Evolutionary conservation across 2,113 vertebrate species (phyloP).

Genomic region (Grallaria varia): DNA sequence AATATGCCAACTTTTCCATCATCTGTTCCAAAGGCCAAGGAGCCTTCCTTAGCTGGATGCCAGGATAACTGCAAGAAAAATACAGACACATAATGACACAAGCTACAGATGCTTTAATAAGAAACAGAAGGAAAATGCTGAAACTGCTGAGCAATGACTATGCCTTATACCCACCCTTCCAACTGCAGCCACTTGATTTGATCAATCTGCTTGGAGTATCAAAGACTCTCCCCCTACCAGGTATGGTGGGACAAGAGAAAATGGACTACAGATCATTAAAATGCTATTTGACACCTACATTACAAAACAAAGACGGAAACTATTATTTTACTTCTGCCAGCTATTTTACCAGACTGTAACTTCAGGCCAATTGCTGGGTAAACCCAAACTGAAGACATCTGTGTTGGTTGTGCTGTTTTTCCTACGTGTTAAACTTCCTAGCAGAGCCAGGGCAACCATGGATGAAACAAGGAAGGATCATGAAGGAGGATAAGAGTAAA

Average conservation of each 20-base stretch:
- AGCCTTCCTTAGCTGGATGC: conserved; percentile 90
- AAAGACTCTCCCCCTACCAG: not conserved
- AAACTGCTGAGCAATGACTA: not conserved
- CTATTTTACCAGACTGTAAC: not conserved
- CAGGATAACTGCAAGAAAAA: conserved; percentile 83
- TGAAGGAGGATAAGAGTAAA: not conserved
- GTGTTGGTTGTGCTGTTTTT: not conserved
- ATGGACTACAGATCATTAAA: not conserved
- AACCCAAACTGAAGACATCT: not conserved
- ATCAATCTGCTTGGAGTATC: not conserved
- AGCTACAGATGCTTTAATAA: not conserved
- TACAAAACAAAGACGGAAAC: not conserved
- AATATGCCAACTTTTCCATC: conserved; percentile 97
- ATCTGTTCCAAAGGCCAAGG: conserved; percentile 93
- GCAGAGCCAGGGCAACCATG: not conserved
- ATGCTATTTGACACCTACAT: not conserved
- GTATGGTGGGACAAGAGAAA: not conserved
- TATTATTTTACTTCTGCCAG: not conserved
- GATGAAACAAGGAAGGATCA: not conserved
- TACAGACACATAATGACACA: not conserved
- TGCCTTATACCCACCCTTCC: not conserved
- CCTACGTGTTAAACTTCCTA: not conserved
- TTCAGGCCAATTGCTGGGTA: not conserved
- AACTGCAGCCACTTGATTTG: not conserved
- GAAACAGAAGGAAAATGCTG: not conserved